A percentile compares a stretch with the other conserved stretches of the same genome.
These are phyloP conservation scores for Trinectes maculatus DNA, from an alignment of 2,113 vertebrate genomes.

Conservation along the genomic window DNA sequence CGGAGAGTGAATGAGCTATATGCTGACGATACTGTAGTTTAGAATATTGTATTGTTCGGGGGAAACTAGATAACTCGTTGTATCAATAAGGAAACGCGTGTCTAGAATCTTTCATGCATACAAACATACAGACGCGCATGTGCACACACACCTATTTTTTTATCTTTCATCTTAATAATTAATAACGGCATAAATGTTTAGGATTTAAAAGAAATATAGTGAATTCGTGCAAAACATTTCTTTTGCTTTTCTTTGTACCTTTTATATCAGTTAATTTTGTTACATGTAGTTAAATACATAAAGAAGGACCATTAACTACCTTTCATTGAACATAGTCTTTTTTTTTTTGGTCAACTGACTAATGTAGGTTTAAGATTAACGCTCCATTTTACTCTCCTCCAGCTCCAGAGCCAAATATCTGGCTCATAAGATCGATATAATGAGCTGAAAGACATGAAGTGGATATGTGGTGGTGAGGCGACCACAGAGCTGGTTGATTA, in stretches of 20 bases:
- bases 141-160: neutral
- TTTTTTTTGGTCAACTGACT: too few relatives aligned
- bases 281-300: too few relatives aligned
- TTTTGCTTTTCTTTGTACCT: too few relatives aligned
- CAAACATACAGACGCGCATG: neutral
- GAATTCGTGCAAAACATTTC: too few relatives aligned
- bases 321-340: too few relatives aligned
- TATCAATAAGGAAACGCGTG: conserved; percentile 53
- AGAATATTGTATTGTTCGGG: conserved; percentile 62
- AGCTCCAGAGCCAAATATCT: neutral
- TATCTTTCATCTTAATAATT: neutral
- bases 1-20: conserved; percentile 46
- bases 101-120: neutral
- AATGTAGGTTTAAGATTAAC: neutral
- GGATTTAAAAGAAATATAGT: too few relatives aligned
- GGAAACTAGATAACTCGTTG: conserved; percentile 45
- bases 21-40: conserved; percentile 58
- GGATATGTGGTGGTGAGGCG: neutral
- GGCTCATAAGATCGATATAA: neutral
- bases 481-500: neutral
- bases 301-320: too few relatives aligned
- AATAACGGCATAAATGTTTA: too few relatives aligned
- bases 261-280: too few relatives aligned
- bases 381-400: neutral
- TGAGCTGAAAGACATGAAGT: neutral